Evolutionary conservation across 2,797 vertebrate genomes (phyloP).

Genomic region (Chrysocyon brachyurus): DNA sequence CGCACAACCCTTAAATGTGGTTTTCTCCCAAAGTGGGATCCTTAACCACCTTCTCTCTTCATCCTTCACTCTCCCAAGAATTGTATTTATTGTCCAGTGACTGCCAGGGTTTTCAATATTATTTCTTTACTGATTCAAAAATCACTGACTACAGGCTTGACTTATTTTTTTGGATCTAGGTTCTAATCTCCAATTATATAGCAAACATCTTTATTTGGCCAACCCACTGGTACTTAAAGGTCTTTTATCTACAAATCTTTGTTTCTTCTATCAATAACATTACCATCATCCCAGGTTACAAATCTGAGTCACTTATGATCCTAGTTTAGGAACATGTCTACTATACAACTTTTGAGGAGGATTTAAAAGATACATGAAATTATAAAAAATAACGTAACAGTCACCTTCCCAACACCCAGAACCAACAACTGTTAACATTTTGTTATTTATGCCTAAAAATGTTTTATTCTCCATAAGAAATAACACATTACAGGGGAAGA

Average conservation of each 20-base stretch:
- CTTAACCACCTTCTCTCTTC: not conserved
- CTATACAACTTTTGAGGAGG: conserved; percentile 1
- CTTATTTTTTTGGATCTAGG: not conserved
- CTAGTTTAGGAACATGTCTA: conserved; percentile 29
- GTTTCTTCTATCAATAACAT: not conserved
- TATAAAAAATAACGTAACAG: not conserved
- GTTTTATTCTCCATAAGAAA: not conserved
- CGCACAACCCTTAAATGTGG: not conserved
- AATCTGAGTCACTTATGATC: not conserved
- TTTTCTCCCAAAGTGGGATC: not conserved
- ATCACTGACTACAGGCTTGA: not conserved
- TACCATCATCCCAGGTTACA: conserved; percentile 17
- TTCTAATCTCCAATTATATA: conserved; percentile 32
- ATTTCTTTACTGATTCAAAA: conserved; percentile 21
- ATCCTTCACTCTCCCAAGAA: conserved; percentile 20
- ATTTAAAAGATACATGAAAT: conserved; percentile 43
- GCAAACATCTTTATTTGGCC: not conserved
- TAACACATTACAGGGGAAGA: not conserved
- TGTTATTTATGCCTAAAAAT: conserved; percentile 33
- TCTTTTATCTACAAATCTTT: conserved; percentile 19
- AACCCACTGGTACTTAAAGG: not conserved
- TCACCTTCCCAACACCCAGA: not conserved
- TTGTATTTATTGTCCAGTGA: not conserved
- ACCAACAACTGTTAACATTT: not conserved
- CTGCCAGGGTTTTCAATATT: not conserved